phyloP scores from a whole-genome alignment of 2,113 vertebrate genomes.

The Thryonomys swinderianus region DNA sequence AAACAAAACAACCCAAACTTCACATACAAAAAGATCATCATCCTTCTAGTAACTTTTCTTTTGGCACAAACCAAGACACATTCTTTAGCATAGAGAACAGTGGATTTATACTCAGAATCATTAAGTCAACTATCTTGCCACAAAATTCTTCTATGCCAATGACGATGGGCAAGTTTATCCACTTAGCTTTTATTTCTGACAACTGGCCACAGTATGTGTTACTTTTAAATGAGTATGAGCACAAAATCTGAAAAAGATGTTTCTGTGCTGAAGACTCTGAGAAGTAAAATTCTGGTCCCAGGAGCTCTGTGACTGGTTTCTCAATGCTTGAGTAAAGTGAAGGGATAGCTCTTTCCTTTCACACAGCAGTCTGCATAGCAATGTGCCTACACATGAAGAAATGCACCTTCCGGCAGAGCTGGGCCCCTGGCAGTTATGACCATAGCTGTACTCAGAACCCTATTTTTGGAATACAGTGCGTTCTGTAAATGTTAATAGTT shows the following conservation, averaged over 20 bases:
- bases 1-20: no score
- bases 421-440: neutral
- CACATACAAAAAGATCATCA: neutral
- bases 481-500: neutral
- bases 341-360: neutral
- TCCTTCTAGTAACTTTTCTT: neutral
- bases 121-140: neutral
- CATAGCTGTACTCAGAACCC: neutral
- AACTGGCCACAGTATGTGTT: neutral
- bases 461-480: neutral
- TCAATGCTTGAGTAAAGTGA: neutral
- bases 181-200: slow-evolving; percentile 17
- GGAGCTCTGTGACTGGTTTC: neutral
- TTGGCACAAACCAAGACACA: neutral
- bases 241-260: neutral
- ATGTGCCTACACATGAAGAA: neutral
- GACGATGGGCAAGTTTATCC: neutral
- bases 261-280: neutral
- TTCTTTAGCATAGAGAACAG: neutral
- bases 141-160: neutral
- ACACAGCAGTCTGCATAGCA: neutral
- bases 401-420: neutral
- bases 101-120: neutral
- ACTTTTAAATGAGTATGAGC: neutral
- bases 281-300: slow-evolving; percentile 12